Percentiles rank a stretch among this genome's conserved stretches.
phyloP scores from a whole-genome alignment of 2,888 invertebrate species.

The Cryptocephalus moraei region DNA sequence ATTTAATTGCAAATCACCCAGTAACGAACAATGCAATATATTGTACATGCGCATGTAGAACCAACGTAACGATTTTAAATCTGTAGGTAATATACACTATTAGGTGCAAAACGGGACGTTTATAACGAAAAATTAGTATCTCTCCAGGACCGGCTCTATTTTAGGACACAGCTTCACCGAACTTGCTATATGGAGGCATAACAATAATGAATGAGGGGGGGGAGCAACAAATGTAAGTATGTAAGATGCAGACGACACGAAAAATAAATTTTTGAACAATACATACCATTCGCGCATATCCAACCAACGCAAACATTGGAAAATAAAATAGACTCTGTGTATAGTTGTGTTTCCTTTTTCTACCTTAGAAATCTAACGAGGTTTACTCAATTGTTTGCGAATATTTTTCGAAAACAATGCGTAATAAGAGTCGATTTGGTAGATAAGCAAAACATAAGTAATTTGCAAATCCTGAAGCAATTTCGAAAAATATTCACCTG shows the following conservation, averaged over 20 bases:
- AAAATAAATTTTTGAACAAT: slow-evolving; percentile 27
- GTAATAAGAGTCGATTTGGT: too few relatives aligned
- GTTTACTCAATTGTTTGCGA: too few relatives aligned
- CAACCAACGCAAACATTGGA: slow-evolving; percentile 40
- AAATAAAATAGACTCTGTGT: slow-evolving; percentile 40
- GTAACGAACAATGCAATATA: too few relatives aligned
- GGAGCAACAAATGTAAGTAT: slow-evolving; percentile 10
- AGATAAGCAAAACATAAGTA: too few relatives aligned
- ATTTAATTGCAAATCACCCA: too few relatives aligned
- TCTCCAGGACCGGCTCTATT: slow-evolving; percentile 35
- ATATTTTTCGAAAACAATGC: too few relatives aligned
- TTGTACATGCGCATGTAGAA: too few relatives aligned
- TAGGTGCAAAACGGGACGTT: too few relatives aligned
- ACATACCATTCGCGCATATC: slow-evolving; percentile 41
- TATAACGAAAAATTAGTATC: slow-evolving; percentile 25
- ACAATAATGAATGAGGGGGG: slow-evolving; percentile 9
- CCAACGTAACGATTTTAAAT: too few relatives aligned
- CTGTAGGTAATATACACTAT: too few relatives aligned
- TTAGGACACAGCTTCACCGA: slow-evolving; percentile 35
- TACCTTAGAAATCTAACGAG: slow-evolving; percentile 2
- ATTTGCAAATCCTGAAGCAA: too few relatives aligned
- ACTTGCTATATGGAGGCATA: slow-evolving; percentile 26
- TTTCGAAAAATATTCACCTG: too few relatives aligned
- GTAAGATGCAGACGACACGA: slow-evolving; percentile 5
- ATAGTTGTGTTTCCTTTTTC: slow-evolving; percentile 28